Conservation (phyloP, 2,797 vertebrate genomes). For the Enteromius trimaculatus region DNA sequence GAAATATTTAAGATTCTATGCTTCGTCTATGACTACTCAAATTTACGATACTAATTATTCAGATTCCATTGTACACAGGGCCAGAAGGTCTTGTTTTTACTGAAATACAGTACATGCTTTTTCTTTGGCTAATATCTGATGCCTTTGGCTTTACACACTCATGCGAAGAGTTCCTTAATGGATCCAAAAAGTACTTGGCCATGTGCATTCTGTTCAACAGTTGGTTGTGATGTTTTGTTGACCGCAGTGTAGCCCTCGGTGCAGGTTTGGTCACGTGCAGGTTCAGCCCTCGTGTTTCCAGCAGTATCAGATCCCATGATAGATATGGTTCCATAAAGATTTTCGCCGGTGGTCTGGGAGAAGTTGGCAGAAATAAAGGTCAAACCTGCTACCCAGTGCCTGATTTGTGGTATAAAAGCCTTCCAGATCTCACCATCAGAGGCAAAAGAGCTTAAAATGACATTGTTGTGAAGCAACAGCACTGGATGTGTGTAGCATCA, state of each 20-base stretch:
- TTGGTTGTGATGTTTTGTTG: slow-evolving; percentile 10
- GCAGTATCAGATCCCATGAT: slow-evolving; percentile 13
- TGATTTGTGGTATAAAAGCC: slow-evolving; percentile 19
- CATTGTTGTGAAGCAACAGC: slow-evolving; percentile 4
- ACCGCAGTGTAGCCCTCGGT: background rate
- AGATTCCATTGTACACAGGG: slow-evolving; percentile 4
- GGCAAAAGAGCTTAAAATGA: slow-evolving; percentile 8
- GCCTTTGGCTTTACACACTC: background rate
- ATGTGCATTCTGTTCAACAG: background rate
- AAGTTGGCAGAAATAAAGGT: slow-evolving; percentile 12
- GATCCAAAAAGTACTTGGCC: background rate
- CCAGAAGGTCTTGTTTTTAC: slow-evolving; percentile 1
- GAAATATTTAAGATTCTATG: background rate
- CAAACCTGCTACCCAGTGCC: background rate
- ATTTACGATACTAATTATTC: background rate
- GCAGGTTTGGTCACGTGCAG: background rate
- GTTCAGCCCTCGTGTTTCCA: slow-evolving; percentile 11
- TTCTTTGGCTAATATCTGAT: background rate
- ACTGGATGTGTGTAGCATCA: background rate
- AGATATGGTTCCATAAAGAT: slow-evolving; percentile 21
- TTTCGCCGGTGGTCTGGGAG: slow-evolving; percentile 7
- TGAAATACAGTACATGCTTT: background rate
- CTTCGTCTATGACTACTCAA: background rate
- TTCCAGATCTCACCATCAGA: slow-evolving; percentile 32
- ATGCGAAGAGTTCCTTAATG: background rate